A percentile compares a stretch with the other conserved stretches of the same genome.
phyloP scores from a whole-genome alignment of 2,113 vertebrate species.

The Isichthys henryi region DNA sequence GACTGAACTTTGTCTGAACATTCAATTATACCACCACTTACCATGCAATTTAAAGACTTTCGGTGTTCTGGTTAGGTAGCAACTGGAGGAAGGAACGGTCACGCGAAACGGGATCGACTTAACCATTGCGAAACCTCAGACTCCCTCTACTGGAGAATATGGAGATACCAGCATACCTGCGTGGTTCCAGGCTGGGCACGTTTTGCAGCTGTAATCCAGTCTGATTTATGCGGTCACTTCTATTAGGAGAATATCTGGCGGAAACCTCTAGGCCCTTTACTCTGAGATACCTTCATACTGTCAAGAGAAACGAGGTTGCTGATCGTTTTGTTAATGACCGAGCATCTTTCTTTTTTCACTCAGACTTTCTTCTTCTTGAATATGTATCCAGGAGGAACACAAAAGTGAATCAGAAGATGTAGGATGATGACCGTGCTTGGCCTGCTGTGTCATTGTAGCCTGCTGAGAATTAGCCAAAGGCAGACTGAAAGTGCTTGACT shows the following conservation, averaged over 20 bases:
- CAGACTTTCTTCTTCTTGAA: not conserved
- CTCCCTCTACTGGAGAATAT: slow-evolving; percentile 8
- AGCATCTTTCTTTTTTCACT: not conserved
- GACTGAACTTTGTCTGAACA: not conserved
- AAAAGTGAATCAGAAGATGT: not conserved
- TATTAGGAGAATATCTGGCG: not conserved
- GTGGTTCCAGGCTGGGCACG: not conserved
- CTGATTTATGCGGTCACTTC: not conserved
- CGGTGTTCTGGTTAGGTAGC: not conserved
- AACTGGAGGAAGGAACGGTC: not conserved
- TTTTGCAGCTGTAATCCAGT: not conserved
- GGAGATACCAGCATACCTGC: not conserved
- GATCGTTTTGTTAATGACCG: not conserved
- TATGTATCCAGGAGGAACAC: not conserved
- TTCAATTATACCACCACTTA: not conserved
- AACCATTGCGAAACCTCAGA: not conserved
- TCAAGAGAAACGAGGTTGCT: not conserved
- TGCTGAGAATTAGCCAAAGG: not conserved
- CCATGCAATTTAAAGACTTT: not conserved
- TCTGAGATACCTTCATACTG: not conserved
- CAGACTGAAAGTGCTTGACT: not conserved
- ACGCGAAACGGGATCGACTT: not conserved
- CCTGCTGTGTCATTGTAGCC: not conserved
- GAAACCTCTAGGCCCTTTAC: not conserved
- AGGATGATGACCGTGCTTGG: not conserved